Conservation (phyloP, 2,797 vertebrate genomes). For the Okamejei kenojei region DNA sequence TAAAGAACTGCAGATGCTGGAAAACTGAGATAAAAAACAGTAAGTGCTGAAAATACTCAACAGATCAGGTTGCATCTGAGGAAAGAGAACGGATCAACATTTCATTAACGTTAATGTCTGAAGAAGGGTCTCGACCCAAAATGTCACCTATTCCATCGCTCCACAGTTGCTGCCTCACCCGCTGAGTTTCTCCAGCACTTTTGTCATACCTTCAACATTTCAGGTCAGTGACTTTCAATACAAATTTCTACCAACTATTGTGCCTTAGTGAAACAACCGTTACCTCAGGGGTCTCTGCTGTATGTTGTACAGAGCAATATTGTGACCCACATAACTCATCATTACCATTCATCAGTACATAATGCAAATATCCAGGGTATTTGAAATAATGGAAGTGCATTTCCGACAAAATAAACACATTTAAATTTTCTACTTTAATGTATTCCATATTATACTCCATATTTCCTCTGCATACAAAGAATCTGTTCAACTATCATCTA, state of each 20-base stretch:
- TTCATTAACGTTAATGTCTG: too few species aligned
- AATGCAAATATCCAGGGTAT: not conserved
- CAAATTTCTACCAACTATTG: not conserved
- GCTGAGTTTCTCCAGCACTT: too few species aligned
- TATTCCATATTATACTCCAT: not conserved
- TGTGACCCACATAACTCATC: not conserved
- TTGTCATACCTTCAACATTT: too few species aligned
- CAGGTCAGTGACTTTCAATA: not conserved
- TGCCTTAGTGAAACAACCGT: not conserved
- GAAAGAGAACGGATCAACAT: too few species aligned
- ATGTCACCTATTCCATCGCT: too few species aligned
- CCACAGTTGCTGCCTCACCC: too few species aligned
- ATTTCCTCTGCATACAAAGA: not conserved
- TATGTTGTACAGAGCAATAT: not conserved
- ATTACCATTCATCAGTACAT: not conserved
- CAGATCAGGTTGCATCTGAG: too few species aligned
- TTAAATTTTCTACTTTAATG: not conserved
- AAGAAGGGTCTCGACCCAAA: too few species aligned
- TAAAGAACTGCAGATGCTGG: too few species aligned
- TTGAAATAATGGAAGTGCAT: not conserved
- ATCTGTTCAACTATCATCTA: too few species aligned
- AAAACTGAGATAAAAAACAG: too few species aligned
- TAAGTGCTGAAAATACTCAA: too few species aligned
- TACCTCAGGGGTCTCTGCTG: not conserved
- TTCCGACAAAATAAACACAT: not conserved